Conservation (phyloP, 2,888 invertebrate species). For the Drosophila monieri region DNA sequence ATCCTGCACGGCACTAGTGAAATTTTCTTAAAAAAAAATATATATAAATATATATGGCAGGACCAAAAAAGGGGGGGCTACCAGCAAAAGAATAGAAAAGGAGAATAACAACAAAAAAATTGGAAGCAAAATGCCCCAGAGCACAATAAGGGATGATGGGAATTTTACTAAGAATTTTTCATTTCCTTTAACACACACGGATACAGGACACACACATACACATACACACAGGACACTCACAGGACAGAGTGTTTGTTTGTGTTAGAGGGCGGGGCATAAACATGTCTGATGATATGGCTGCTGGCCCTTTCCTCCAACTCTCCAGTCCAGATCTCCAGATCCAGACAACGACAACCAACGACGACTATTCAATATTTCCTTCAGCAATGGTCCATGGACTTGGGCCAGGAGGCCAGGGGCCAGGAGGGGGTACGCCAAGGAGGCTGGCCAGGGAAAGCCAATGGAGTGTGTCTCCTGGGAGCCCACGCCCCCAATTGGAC, state of each 20-base stretch:
- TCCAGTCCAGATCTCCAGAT: slow-evolving; percentile 1
- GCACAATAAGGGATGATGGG: slow-evolving; percentile 78
- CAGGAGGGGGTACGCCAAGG: slow-evolving; percentile 14
- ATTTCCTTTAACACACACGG: slow-evolving; percentile 61
- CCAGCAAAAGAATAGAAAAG: slow-evolving; percentile 18
- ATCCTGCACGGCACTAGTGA: slow-evolving; percentile 16
- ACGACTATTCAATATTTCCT: slow-evolving; percentile 50
- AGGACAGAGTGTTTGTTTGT: too few relatives aligned
- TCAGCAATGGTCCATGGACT: slow-evolving; percentile 23
- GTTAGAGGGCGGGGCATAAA: slow-evolving; percentile 36
- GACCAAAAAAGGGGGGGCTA: neutral
- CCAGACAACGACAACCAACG: slow-evolving; percentile 26
- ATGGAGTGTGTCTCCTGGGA: slow-evolving; percentile 51
- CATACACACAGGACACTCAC: slow-evolving; percentile 5
- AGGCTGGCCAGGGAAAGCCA: slow-evolving; percentile 32
- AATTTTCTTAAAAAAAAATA: slow-evolving; percentile 55
- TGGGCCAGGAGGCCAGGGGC: neutral
- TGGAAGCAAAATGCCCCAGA: slow-evolving; percentile 63
- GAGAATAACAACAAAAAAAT: slow-evolving; percentile 19
- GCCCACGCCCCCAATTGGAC: slow-evolving; percentile 59
- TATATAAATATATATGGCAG: slow-evolving; percentile 13
- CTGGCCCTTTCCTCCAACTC: slow-evolving; percentile 3
- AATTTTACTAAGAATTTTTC: slow-evolving; percentile 77
- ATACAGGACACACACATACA: neutral
- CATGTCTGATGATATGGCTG: slow-evolving; percentile 31